phyloP scores from a whole-genome alignment of 2,888 invertebrate genomes.

The Dromius quadrimaculatus region DNA sequence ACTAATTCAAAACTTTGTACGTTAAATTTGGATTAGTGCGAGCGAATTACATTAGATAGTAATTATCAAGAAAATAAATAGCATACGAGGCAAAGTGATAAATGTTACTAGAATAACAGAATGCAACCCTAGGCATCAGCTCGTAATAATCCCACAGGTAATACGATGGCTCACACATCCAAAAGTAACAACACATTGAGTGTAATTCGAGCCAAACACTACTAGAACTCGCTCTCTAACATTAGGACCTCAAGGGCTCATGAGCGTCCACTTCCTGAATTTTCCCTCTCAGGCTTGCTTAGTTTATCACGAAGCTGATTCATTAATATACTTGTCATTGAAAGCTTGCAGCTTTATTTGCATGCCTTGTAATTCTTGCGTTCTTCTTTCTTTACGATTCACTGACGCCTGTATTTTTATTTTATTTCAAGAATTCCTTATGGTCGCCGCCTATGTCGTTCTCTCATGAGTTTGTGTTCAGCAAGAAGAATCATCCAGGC shows the following conservation, averaged over 20 bases:
- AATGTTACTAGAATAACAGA: slow-evolving; percentile 3
- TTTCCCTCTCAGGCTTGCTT: no score
- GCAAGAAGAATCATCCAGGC: slow-evolving; percentile 43
- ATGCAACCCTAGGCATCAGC: slow-evolving; percentile 23
- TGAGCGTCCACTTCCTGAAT: no score
- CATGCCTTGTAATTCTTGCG: no score
- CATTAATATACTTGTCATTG: no score
- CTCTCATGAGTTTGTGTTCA: no score
- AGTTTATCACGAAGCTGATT: no score
- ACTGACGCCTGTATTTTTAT: no score
- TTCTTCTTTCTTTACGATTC: no score
- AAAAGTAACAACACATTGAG: slow-evolving; percentile 15
- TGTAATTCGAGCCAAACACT: not conserved
- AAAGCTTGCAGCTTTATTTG: no score
- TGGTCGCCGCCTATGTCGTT: no score
- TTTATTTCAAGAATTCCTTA: no score
- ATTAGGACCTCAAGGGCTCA: not conserved
- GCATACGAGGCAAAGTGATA: slow-evolving; percentile 3
- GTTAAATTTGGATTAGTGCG: not conserved
- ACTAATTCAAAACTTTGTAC: slow-evolving; percentile 1
- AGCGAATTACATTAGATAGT: not conserved
- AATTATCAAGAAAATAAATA: slow-evolving; percentile 11
- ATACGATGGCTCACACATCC: slow-evolving; percentile 6
- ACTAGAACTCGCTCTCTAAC: not conserved
- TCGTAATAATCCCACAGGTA: slow-evolving; percentile 34